Evolutionary conservation across 2,113 vertebrate genomes (phyloP), one percentile per base, ranked within the genome.

Genomic region (Megaceryle maxima): DNA sequence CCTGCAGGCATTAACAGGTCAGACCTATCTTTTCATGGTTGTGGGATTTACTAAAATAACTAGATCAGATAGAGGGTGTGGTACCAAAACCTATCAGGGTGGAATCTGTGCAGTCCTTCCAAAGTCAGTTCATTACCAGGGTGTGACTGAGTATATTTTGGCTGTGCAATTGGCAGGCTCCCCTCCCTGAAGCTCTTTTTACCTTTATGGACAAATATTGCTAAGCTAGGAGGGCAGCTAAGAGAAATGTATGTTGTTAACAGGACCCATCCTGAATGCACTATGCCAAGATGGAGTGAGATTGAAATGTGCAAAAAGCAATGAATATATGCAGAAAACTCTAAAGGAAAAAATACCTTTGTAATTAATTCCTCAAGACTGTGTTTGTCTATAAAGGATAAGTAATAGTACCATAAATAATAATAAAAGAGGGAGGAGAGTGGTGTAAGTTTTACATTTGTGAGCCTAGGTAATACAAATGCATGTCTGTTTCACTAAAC

Each of bases 41-140:
- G 48, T 79, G 56, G 66, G 43, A 84, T 72, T 83, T 60, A 88
- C 51, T 76, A 53, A 90, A 92, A 20, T 92, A 86, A 94, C 48
- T 92, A 66, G 56, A 94, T 94, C 69, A 73, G 73, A 94, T 83
- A 81, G 39, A 35, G 46, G 3, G 5, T 93, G 76, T 51, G 85
- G 90, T 77, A 90, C 64, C 55, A 92, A 94, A 96, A 90, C 76
- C 79, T 93, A 91, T 68, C 18, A 0, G 21, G 13, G 33, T 88
- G 64, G 77, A 92, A 95, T 93, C 86, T 94, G 33, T 87, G 56
- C 76, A 81, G 60, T 81, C 53, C 44, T 86, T 90, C 83, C 69
- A 95, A 70, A 88, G 83, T 90, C 83, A 12, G 5, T 57, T 51
- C 39, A 55, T 91, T 96, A 74, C 48, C 25, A 93, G 86, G 86